A percentile compares a stretch with the other conserved stretches of the same genome.
Evolutionary conservation across 2,797 vertebrate species (phyloP).

Genomic region (Cercopithecus mitis): DNA sequence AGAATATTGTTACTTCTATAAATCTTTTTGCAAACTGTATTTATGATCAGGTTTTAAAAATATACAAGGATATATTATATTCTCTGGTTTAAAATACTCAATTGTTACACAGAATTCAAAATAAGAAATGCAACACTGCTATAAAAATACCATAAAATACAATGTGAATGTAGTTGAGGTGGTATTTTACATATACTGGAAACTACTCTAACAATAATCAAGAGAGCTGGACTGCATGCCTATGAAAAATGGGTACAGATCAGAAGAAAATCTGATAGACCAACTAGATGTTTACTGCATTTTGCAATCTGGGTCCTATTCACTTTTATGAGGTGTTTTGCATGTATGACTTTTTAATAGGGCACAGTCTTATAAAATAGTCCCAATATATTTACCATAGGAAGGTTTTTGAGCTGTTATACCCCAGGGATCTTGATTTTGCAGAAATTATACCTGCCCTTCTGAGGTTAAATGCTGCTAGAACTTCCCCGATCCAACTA

Average conservation of each 20-base stretch:
- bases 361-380: background rate
- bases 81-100: background rate
- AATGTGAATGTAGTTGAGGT: background rate
- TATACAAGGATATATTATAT: background rate
- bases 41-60: conserved; percentile 5
- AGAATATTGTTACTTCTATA: background rate
- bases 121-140: background rate
- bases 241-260: background rate
- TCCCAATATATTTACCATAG: background rate
- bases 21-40: background rate
- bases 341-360: background rate
- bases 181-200: background rate
- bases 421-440: background rate
- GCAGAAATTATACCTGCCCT: background rate
- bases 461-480: background rate
- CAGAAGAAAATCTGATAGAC: background rate
- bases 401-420: background rate
- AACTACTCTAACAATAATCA: background rate
- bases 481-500: background rate
- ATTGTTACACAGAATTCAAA: background rate
- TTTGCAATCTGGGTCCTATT: background rate
- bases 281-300: background rate
- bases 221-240: background rate
- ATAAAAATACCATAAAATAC: background rate
- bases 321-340: background rate